Conservation (phyloP, 2,113 vertebrate genomes). For the Todiramphus chloris region DNA sequence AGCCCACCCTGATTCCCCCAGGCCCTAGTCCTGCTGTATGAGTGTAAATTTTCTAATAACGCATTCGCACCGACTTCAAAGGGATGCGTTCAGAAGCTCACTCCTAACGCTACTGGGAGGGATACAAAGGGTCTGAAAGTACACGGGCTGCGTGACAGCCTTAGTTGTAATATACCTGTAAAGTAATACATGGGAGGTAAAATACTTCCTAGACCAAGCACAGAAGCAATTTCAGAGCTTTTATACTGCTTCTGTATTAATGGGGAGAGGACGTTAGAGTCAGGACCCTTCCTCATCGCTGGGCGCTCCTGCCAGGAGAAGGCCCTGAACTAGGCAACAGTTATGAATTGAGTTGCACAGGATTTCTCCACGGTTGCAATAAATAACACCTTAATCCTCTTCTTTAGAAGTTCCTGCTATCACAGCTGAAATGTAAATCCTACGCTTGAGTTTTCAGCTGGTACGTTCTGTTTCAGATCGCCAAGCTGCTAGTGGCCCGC, state of each 20-base stretch:
- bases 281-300: neutral
- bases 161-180: neutral
- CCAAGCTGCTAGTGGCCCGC: slow-evolving; percentile 84
- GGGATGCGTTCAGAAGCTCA: neutral
- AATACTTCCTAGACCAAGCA: neutral
- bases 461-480: slow-evolving; percentile 77
- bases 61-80: accelerated
- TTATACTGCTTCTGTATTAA: neutral
- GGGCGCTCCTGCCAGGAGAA: neutral
- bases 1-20: accelerated
- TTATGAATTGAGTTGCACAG: neutral
- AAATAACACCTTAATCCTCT: neutral
- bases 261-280: neutral
- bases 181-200: neutral
- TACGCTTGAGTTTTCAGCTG: neutral
- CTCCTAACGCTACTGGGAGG: neutral
- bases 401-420: neutral
- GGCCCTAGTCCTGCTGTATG: no score
- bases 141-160: neutral
- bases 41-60: accelerated
- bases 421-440: neutral
- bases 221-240: neutral
- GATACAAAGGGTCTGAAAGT: neutral
- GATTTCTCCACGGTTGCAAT: neutral
- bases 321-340: neutral